A percentile compares a stretch with the other conserved stretches of the same genome.
phyloP scores from a whole-genome alignment of 1,140 invertebrate genomes.

The Diuraphis noxia region DNA sequence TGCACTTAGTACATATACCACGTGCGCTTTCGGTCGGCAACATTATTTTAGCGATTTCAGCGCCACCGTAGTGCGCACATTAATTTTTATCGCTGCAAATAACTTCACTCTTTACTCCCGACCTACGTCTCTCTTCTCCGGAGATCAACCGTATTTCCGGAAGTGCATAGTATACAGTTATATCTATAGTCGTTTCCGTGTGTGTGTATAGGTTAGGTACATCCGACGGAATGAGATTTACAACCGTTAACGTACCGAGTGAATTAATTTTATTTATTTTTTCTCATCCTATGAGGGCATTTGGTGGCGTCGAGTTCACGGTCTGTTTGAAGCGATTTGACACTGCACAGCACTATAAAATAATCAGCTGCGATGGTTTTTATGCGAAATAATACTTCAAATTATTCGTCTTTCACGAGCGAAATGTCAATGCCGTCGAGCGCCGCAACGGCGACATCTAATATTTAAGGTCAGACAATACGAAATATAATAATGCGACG shows the following conservation, averaged over 20 bases:
- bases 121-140: too few species aligned
- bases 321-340: constrained; percentile 1
- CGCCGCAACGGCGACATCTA: background rate
- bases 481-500: background rate
- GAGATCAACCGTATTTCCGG: background rate
- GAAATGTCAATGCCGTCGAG: background rate
- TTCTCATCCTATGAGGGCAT: background rate
- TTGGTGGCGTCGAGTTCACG: background rate
- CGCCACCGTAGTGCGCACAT: background rate
- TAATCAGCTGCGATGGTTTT: background rate
- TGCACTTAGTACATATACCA: background rate
- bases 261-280: constrained; percentile 27
- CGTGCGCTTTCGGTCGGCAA: background rate
- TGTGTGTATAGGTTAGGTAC: background rate
- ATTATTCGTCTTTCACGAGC: background rate
- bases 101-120: background rate
- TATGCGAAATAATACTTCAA: background rate
- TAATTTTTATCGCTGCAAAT: constrained; percentile 17
- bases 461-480: background rate
- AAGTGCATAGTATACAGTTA: background rate
- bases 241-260: background rate
- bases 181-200: background rate
- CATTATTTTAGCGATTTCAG: constrained; percentile 29
- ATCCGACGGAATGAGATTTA: background rate
- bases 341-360: background rate